Conservation (phyloP, 2,888 invertebrate genomes). For the Apoda limacodes region DNA sequence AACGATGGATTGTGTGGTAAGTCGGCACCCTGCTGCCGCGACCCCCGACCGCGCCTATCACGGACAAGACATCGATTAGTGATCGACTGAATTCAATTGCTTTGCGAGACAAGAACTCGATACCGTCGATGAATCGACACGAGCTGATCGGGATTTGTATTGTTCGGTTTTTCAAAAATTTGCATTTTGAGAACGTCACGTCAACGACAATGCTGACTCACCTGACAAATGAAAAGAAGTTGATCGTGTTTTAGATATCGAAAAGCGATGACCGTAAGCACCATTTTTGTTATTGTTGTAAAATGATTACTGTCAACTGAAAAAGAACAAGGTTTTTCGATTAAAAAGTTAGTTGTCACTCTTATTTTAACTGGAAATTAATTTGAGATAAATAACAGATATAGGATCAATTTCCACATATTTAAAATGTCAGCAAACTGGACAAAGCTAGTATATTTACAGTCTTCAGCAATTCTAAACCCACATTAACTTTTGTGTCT, state of each 20-base stretch:
- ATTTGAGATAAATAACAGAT: no score
- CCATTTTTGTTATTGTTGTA: conserved; percentile 55
- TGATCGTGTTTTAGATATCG: conserved; percentile 60
- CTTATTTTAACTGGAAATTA: no score
- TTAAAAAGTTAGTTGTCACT: no score
- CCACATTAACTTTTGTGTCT: no score
- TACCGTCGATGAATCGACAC: conserved; percentile 60
- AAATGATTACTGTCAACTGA: conserved; percentile 62
- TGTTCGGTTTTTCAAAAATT: conserved; percentile 65
- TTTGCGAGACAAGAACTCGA: conserved; percentile 60
- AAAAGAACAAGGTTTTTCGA: conserved; percentile 30
- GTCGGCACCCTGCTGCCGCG: conserved; percentile 69
- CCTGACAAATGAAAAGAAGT: conserved; percentile 60
- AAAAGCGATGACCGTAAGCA: conserved; percentile 66
- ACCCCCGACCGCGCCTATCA: conserved; percentile 67
- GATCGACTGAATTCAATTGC: conserved; percentile 71
- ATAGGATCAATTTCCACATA: no score
- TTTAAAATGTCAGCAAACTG: no score
- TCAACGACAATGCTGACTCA: conserved; percentile 66
- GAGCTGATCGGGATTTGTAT: conserved; percentile 58
- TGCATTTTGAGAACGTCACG: conserved; percentile 68
- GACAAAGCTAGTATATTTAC: no score
- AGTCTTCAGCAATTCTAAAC: no score
- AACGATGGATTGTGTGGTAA: conserved; percentile 71
- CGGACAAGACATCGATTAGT: conserved; percentile 71